Evolutionary conservation across 2,888 invertebrate genomes (phyloP), one percentile per base, ranked within the genome.

Genomic region (Monopis laevigella): DNA sequence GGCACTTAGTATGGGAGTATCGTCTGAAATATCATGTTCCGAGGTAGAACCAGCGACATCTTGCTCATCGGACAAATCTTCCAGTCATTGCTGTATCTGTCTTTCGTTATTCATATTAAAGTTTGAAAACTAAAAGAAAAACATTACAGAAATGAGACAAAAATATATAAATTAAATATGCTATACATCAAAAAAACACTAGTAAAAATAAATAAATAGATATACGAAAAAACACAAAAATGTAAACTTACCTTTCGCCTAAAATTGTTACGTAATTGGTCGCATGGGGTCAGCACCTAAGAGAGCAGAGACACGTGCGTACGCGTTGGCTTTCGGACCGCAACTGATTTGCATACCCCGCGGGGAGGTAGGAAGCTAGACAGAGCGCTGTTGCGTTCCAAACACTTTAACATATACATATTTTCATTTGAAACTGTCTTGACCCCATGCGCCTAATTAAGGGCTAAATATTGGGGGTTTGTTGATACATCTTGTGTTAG

Each of bases 31-130:
- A 42, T 48, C 44, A 34, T 45, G 43, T 43, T 48, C 47, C 24
- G 45, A 48, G 40, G 41, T 43, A 28, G 42, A 48, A 45, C 44
- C 44, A 45, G 45, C 45, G 38, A 46, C 45, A 44, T 45, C 48
- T 48, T 47, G 42, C 45, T 45, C 48, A 35, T 48, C 45, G 18
- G 42, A 24, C 24, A 42, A 19, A 29, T 47, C 47, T n/a, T n/a
- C n/a, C n/a, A n/a, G n/a, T n/a, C n/a, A n/a, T n/a, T n/a, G n/a
- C n/a, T n/a, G n/a, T n/a, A n/a, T 43, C 14, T 35, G 10, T 11
- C 11, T 35, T 7, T 35, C 18, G 10, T 45, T 43, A 34, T 39
- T 19, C 39, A 39, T 46, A 41, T 43, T 18, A 38, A 44, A 30
- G 27, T 38, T 29, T 11, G 42, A 46, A 35, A 21, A 39, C 8